Percentiles rank a stretch among this genome's conserved stretches.
Conservation (phyloP, 2,888 invertebrate genomes). For the Scaptodrosophila latifasciaeformis region DNA sequence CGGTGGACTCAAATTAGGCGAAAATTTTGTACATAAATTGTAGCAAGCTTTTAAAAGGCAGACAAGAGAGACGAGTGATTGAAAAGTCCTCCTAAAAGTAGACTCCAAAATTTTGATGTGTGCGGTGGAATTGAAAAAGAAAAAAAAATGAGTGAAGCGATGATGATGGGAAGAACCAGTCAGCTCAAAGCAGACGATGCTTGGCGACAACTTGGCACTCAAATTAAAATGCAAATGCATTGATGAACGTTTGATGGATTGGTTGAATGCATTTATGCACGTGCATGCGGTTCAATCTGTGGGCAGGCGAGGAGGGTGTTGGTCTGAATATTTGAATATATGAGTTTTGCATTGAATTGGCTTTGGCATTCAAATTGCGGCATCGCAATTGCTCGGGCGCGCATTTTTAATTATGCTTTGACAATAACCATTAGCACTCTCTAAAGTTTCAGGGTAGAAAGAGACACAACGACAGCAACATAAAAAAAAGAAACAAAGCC, state of each 20-base stretch:
- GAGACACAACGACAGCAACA: not conserved
- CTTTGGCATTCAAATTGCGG: not conserved
- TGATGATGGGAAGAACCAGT: no score
- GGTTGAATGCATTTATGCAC: slow-evolving; percentile 5
- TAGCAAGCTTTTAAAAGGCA: no score
- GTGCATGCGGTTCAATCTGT: not conserved
- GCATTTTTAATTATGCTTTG: slow-evolving; percentile 51
- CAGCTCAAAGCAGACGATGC: not conserved
- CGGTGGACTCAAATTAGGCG: no score
- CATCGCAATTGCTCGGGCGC: not conserved
- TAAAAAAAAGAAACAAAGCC: slow-evolving; percentile 24
- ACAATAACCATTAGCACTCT: no score
- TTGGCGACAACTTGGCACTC: not conserved
- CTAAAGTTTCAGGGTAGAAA: no score
- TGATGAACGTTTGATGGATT: slow-evolving; percentile 3
- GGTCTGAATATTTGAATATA: no score
- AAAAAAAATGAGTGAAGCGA: no score
- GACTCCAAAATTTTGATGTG: no score
- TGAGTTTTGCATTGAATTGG: not conserved
- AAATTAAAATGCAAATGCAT: slow-evolving; percentile 8
- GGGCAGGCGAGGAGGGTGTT: not conserved
- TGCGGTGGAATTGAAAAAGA: no score
- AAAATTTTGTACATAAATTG: no score
- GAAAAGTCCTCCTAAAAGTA: no score
- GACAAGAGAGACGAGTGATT: no score